Evolutionary conservation across 2,797 vertebrate species (phyloP), one percentile per base, ranked within the genome.

Genomic region (Emydoidea blandingii): DNA sequence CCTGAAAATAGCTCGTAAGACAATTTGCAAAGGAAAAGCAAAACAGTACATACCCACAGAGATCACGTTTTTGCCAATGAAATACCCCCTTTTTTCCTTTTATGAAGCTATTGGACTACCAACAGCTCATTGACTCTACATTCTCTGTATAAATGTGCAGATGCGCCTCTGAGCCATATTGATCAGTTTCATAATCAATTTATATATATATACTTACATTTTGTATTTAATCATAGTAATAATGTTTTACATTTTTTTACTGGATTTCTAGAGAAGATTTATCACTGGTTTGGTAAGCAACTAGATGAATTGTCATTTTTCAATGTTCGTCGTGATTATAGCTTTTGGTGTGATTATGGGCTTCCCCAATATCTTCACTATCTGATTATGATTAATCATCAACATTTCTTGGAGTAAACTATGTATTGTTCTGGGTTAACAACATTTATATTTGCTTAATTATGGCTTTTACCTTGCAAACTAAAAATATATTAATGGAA

Each of bases 381-480:
- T 54, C 34, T 49, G 54, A 94, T 87, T 95, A 94, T 86, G 92
- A 81, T 80, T 87, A 85, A 57, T 74, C 50, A 91, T 95, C 82
- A 59, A 0, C n/a, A 19, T 79, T 95, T 85, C 16, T 3, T 27
- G 50, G 56, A 81, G 92, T 86, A 72, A 56, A 57, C 49, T 37
- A 92, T 90, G 85, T 53, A 74, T 87, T 81, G 29, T 91, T 95
- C 37, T 81, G 82, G 92, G 84, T 96, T 93, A 53, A 68, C 5
- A 84, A 93, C 94, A 97, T 93, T 96, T 50, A 95, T 15, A 65
- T 92, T 90, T 92, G 37, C 6, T 96, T 96, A 91, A 91, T 96
- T 84, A 91, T 94, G 94, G 88, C 85, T 86, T 90, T 88, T 87
- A 90, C 95, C 92, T 94, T 92, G 80, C 85, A 79, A 94, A 85